Percentiles rank a stretch among this genome's conserved stretches.
Evolutionary conservation across 2,113 vertebrate species (phyloP).

Genomic region (Tetraodon nigroviridis): DNA sequence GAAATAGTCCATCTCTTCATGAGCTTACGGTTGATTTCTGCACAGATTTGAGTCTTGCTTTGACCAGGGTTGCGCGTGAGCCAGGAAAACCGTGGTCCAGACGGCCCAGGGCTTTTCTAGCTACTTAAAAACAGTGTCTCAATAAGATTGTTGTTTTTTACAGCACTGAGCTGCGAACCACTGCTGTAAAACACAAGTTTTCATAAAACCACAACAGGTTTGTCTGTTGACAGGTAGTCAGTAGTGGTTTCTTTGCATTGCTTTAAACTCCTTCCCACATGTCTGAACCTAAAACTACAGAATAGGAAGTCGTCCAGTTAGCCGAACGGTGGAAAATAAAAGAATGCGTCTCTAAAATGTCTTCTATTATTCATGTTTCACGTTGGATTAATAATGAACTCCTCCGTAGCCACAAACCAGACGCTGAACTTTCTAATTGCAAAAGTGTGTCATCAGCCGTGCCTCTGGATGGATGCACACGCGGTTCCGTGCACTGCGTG

Average conservation of each 20-base stretch:
- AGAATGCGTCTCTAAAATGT: slow-evolving; percentile 29
- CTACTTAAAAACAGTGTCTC: neutral
- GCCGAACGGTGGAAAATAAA: slow-evolving; percentile 3
- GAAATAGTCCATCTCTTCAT: too few species aligned
- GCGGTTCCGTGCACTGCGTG: slow-evolving; percentile 11
- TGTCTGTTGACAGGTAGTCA: neutral
- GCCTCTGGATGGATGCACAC: slow-evolving; percentile 10
- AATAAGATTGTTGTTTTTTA: neutral
- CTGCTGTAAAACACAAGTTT: slow-evolving; percentile 1
- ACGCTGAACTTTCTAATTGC: slow-evolving; percentile 55
- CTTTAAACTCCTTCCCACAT: neutral
- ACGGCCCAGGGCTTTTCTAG: too few species aligned
- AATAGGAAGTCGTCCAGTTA: neutral
- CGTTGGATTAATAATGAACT: slow-evolving; percentile 61
- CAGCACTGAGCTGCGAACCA: neutral
- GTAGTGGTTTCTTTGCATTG: neutral
- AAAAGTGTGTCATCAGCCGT: slow-evolving; percentile 44
- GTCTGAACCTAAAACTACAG: neutral
- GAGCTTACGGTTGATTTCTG: too few species aligned
- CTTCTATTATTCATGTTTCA: slow-evolving; percentile 59
- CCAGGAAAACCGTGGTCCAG: too few species aligned
- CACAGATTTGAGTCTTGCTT: too few species aligned
- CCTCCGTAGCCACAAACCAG: slow-evolving; percentile 41
- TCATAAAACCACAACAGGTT: neutral
- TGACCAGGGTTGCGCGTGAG: too few species aligned